These are phyloP conservation scores for Macropis europaea DNA, from an alignment of 2,888 invertebrate genomes.

Conservation along the genomic window DNA sequence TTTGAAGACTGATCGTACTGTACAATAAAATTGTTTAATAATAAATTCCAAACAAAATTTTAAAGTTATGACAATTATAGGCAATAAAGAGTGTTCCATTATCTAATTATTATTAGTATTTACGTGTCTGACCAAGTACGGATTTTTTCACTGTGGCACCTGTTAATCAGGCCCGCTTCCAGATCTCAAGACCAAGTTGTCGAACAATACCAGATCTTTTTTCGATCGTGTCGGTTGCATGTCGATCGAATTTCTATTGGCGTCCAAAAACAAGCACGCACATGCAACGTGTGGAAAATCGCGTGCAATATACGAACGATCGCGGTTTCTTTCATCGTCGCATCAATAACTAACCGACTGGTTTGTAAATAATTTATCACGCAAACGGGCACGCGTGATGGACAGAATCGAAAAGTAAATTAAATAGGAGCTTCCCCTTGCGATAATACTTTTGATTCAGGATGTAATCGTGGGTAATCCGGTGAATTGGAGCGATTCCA, in stretches of 20 bases:
- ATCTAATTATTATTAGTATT: too few relatives aligned
- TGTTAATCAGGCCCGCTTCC: too few relatives aligned
- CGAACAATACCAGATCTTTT: not conserved
- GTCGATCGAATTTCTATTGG: constrained; percentile 19
- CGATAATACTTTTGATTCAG: not conserved
- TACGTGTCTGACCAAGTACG: too few relatives aligned
- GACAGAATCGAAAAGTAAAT: not conserved
- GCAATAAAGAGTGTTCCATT: too few relatives aligned
- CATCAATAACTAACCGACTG: constrained; percentile 57
- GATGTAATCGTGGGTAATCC: too few relatives aligned
- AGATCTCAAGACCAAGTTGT: too few relatives aligned
- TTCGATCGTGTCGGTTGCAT: constrained; percentile 25
- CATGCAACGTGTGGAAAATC: constrained; percentile 20
- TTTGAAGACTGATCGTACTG: too few relatives aligned
- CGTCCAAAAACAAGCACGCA: constrained; percentile 29
- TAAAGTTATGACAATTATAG: too few relatives aligned
- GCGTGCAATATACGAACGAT: constrained; percentile 55
- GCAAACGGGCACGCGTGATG: constrained; percentile 28
- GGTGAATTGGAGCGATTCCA: too few relatives aligned
- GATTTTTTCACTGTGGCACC: too few relatives aligned
- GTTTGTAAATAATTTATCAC: constrained; percentile 55
- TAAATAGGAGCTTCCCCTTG: not conserved
- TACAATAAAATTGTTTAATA: too few relatives aligned
- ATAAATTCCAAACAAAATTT: too few relatives aligned
- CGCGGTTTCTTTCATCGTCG: constrained; percentile 56